Conservation (phyloP, 1,140 invertebrate species). For the Hirudo medicinalis region DNA sequence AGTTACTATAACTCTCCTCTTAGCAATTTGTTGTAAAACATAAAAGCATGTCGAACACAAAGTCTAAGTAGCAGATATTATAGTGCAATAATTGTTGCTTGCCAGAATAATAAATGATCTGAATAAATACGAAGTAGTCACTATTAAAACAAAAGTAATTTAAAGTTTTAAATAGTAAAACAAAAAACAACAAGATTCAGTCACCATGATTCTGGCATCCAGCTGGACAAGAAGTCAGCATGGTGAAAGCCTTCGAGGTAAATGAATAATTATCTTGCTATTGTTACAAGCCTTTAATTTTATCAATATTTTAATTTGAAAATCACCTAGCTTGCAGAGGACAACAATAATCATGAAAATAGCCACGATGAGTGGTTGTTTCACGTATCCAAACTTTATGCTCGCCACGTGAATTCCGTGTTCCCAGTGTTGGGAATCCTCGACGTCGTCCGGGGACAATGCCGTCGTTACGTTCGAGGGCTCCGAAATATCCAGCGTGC, state of each 20-base stretch:
- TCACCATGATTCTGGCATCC: constrained; percentile 17
- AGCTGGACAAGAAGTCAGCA: constrained; percentile 9
- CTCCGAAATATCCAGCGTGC: too few relatives aligned
- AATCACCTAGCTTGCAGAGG: constrained; percentile 17
- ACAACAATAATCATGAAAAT: constrained; percentile 16
- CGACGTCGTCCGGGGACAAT: neutral
- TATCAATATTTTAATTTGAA: neutral
- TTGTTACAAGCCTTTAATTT: neutral
- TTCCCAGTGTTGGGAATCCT: constrained; percentile 21
- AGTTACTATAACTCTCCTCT: too few relatives aligned
- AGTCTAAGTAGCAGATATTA: too few relatives aligned
- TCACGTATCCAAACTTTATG: constrained; percentile 17
- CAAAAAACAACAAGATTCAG: too few relatives aligned
- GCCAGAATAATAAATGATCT: too few relatives aligned
- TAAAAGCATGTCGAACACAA: too few relatives aligned
- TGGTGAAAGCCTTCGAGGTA: constrained; percentile 11
- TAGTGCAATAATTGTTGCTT: too few relatives aligned
- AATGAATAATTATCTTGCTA: constrained; percentile 4
- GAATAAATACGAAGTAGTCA: too few relatives aligned
- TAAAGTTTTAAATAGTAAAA: too few relatives aligned
- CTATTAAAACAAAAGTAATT: too few relatives aligned
- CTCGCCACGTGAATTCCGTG: constrained; percentile 29
- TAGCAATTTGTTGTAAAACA: too few relatives aligned
- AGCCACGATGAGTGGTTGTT: constrained; percentile 13
- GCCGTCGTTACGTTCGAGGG: too few relatives aligned